phyloP scores from a whole-genome alignment of 2,797 vertebrate species.

The Trematomus bernacchii region DNA sequence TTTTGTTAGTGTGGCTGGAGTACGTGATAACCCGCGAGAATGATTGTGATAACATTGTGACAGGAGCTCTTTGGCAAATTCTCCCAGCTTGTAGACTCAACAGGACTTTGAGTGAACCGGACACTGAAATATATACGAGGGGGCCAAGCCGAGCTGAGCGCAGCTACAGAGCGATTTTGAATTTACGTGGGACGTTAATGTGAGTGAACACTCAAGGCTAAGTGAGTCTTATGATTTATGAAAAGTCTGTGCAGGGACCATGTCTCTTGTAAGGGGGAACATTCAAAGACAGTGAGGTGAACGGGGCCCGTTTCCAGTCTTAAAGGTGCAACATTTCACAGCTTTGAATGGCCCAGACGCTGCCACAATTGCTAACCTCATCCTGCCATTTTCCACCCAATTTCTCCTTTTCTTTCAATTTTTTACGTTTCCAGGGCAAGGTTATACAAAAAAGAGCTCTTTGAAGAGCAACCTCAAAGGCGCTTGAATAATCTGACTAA shows the following conservation, averaged over 20 bases:
- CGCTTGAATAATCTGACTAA: conserved; percentile 77
- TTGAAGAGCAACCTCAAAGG: conserved; percentile 80
- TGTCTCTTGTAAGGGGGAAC: conserved; percentile 60
- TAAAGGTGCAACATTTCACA: conserved; percentile 19
- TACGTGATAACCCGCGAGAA: conserved; percentile 73
- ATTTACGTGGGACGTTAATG: conserved; percentile 69
- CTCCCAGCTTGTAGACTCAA: conserved; percentile 65
- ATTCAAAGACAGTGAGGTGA: conserved; percentile 61
- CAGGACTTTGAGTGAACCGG: conserved; percentile 51
- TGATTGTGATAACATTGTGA: conserved; percentile 74
- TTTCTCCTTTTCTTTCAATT: conserved; percentile 63
- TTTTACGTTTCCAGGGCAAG: conserved; percentile 71
- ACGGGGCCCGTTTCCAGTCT: conserved; percentile 41
- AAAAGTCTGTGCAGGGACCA: conserved; percentile 48
- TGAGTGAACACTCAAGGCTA: conserved; percentile 69
- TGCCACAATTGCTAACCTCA: conserved; percentile 59
- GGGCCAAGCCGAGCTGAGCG: conserved; percentile 21
- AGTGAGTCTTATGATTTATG: conserved; percentile 73
- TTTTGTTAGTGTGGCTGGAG: conserved; percentile 63
- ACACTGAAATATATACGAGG: conserved; percentile 57
- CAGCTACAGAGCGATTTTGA: conserved; percentile 42
- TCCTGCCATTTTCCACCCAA: conserved; percentile 66
- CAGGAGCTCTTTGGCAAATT: conserved; percentile 57
- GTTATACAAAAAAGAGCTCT: conserved; percentile 76
- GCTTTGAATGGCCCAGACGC: conserved; percentile 28